Evolutionary conservation across 1,140 invertebrate species (phyloP), one percentile per base, ranked within the genome.

Genomic region (Portunus trituberculatus): DNA sequence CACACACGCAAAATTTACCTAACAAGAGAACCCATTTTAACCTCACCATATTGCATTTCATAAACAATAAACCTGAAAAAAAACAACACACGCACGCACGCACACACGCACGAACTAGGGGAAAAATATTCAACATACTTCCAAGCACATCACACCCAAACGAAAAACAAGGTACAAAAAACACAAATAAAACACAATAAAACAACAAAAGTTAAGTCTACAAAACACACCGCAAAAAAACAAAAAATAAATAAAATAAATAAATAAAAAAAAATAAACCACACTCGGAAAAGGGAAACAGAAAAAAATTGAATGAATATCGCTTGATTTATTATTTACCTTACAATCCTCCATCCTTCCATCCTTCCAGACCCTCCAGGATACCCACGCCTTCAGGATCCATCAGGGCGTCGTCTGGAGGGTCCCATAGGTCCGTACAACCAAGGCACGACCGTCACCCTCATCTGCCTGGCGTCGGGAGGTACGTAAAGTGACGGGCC

Each of bases 361-460:
- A 29, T 86, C 16, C 32, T 39, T 86, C 12, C 83, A 86, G 83
- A 86, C n/a, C 83, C 83, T 39, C 83, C 32, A 14, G 83, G 83
- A 12, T 86, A 86, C 83, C 83, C 83, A 12, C 83, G 83, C 12
- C 28, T 86, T 4, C 83, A 86, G 83, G 83, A 86, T 39, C 28
- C 28, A 14, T 31, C 16, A 31, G 83, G 83, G 32, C 28, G 83
- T 12, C 83, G 83, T 86, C 83, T 86, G 83, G 83, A 86, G 12
- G 83, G 83, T 25, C 83, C 83, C 83, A 86, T 86, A 12, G 83
- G 83, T n/a, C 83, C 83, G 12, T 86, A 86, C 83, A 39, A 86
- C 28, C 28, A 86, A 14, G 83, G 83, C 28, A 86, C 83, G 12
- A 39, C 83, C 32, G 28, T 86, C 83, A 86, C 28, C 83, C 28